These are phyloP conservation scores for Camptogramma bilineatum DNA, from an alignment of 2,888 invertebrate species.

Conservation along the genomic window DNA sequence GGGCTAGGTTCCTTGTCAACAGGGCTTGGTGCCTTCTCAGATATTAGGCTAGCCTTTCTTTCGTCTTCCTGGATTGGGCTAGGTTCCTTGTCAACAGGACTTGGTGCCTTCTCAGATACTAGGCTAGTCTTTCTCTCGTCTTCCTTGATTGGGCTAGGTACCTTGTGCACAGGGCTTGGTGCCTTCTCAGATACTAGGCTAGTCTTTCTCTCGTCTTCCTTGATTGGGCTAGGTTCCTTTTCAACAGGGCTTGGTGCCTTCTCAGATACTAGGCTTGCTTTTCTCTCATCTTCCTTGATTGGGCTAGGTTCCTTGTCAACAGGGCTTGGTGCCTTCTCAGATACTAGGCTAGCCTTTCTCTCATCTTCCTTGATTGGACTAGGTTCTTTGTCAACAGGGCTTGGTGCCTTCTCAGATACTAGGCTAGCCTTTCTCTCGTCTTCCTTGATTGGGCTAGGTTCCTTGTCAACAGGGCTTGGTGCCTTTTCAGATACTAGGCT, in stretches of 20 bases:
- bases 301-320: conserved; percentile 34
- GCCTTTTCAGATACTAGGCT: not conserved
- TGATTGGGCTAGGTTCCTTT: conserved; percentile 19
- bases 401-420: not conserved
- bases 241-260: conserved; percentile 21
- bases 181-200: conserved; percentile 26
- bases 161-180: conserved; percentile 26
- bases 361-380: conserved; percentile 22
- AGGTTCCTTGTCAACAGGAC: conserved; percentile 9
- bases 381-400: not conserved
- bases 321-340: conserved; percentile 12
- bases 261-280: conserved; percentile 4
- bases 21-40: conserved; percentile 18
- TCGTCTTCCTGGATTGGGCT: not conserved
- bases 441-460: not conserved
- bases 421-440: not conserved
- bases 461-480: not conserved
- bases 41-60: conserved; percentile 2
- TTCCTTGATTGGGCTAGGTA: conserved; percentile 16
- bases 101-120: conserved; percentile 5
- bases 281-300: conserved; percentile 10
- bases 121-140: conserved; percentile 1
- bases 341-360: not conserved
- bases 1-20: not conserved
- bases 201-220: conserved; percentile 20